Evolutionary conservation across 2,888 invertebrate genomes (phyloP), one percentile per base, ranked within the genome.

Genomic region (Chironomus riparius): DNA sequence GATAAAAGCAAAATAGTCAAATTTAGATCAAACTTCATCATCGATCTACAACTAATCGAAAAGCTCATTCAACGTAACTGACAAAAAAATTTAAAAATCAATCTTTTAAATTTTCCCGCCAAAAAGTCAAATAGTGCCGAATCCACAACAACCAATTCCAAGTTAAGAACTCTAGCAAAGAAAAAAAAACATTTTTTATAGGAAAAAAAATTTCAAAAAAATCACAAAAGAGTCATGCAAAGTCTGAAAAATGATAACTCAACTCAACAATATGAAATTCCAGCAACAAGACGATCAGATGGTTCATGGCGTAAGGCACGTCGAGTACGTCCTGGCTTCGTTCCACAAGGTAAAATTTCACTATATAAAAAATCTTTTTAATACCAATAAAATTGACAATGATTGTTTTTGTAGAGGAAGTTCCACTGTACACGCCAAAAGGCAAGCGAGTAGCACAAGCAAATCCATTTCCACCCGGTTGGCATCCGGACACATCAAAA

Each of bases 401-500:
- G 4, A 18, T 65, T 24, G 2, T 21, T 21, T 21, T 65, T 65
- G 56, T 47, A 73, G 74, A 74, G 74, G 74, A 74, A 68, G 74
- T 74, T 47, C 74, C 74, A 68, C 22, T 74, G 0, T 74, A 74
- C 48, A 74, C 68, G 18, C 74, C 74, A 4, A 74, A 74, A 28
- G 74, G 65, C 6, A 74, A 74, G 12, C 65, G 74, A 22, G 47
- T 68, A 38, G 68, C 47, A 7, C 68, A 68, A 47, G 38, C 61
- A 62, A 62, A 68, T 38, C 12, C 62, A 18, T 68, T 68, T 48
- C 74, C 74, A 47, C 74, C 74, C 2, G 74, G 74, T 6, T 74
- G 62, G 61, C 68, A 68, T 28, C 74, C 72, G 2, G 15, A 56
- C 22, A 5, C n/a, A 15, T 28, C 47, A 5, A 47, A 38, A 21